Base-by-base conservation (phyloP, 2,888 invertebrate species). In the Netelia inedita region DNA sequence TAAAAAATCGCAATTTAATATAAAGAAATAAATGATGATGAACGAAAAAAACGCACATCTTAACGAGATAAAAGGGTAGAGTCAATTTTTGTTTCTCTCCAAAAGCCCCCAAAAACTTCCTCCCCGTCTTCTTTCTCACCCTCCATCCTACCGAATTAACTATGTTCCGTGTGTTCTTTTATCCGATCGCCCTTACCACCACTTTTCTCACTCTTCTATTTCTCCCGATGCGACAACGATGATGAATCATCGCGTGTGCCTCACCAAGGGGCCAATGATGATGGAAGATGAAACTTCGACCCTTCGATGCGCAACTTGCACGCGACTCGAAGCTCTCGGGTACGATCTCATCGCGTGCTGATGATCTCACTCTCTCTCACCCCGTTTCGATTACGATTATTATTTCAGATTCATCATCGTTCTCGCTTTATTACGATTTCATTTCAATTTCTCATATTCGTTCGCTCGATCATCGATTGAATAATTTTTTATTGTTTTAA, bases 251-350 rank as follows among this genome's bases (percentile, higher is more conserved):
- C 81, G 21, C 50, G 68, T 28, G 28, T 69, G 69, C 50, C 57
- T 69, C 66, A 50, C 75, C 75, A 69, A 71, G 19, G 19, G 46
- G 53, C 69, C 23, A 79, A 79, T 57, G 80, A 84, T 66, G 84
- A 78, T 78, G 61, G 61, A 85, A 81, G 65, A 85, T 81, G 84
- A 84, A 81, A 78, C 78, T 69, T 78, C 73, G 84, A 81, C 84
- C 84, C 84, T 85, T 81, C 74, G 66, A 79, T 66, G 71, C 50
- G 68, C 81, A 81, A 53, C 61, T 53, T 68, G 66, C 81, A 69
- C 78, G 80, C 65, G 76, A 61, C 71, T 46, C 57, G 43, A 57
- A 28, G 28, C 72, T 63, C 61, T 66, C 55, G 46, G n/a, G 68
- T 73, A 66, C 66, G 9, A 23, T 71, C 72, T 68, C 61, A 55